phyloP scores from a whole-genome alignment of 1,140 invertebrate species.

The Sycophaga agraensis region DNA sequence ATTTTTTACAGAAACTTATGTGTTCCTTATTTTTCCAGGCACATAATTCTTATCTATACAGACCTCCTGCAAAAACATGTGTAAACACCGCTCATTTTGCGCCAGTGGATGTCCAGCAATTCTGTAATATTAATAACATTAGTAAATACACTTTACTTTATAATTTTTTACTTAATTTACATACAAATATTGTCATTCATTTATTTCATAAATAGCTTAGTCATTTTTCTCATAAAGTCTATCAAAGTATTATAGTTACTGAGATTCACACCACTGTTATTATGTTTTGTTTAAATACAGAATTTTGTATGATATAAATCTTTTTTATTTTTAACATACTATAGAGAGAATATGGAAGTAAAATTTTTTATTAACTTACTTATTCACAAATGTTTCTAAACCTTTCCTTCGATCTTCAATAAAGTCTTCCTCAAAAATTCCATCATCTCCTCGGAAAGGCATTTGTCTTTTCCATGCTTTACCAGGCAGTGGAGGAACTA shows the following conservation, averaged over 20 bases:
- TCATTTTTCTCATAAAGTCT: constrained; percentile 6
- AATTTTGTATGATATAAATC: too few species aligned
- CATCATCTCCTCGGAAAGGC: constrained; percentile 97
- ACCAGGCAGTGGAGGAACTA: constrained; percentile 94
- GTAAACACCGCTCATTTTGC: constrained; percentile 98
- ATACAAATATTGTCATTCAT: too few species aligned
- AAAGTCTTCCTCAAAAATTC: constrained; percentile 99
- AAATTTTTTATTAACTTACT: constrained; percentile 63
- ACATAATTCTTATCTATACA: constrained; percentile 99
- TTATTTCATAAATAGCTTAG: too few species aligned
- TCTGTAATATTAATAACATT: too few species aligned
- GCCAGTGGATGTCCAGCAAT: constrained; percentile 99
- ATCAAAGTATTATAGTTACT: neutral
- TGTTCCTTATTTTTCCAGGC: constrained; percentile 98
- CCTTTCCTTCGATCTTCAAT: constrained; percentile 98
- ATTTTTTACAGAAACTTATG: constrained; percentile 60
- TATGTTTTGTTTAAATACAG: too few species aligned
- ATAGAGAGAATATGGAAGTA: too few species aligned
- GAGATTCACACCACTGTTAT: neutral
- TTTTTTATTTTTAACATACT: too few species aligned
- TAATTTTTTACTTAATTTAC: too few species aligned
- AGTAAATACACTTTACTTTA: too few species aligned
- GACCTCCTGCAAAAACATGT: constrained; percentile 98
- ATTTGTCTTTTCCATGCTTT: constrained; percentile 98
- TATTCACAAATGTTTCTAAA: constrained; percentile 97